Conservation (phyloP, 2,888 invertebrate species). For the Chrysolina haemoptera region DNA sequence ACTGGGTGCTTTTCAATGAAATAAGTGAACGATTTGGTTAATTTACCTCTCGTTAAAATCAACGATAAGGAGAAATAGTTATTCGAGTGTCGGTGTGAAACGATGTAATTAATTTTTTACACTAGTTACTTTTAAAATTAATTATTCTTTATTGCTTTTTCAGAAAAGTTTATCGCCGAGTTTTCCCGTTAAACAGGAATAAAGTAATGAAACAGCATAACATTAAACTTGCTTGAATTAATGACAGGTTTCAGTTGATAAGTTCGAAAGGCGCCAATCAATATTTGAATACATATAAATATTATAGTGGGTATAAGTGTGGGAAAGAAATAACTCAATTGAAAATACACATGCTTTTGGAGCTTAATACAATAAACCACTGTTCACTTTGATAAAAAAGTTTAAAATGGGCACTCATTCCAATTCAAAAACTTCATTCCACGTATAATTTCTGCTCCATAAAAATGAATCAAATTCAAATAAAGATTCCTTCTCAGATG, state of each 20-base stretch:
- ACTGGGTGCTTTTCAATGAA: slow-evolving; percentile 29
- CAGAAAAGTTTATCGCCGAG: slow-evolving; percentile 41
- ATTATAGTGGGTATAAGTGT: no score
- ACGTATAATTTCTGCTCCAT: background rate
- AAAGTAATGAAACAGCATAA: slow-evolving; percentile 36
- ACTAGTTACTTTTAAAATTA: slow-evolving; percentile 46
- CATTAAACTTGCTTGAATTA: slow-evolving; percentile 39
- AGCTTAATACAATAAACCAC: no score
- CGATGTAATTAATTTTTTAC: slow-evolving; percentile 48
- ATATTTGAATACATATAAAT: no score
- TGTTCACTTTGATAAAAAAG: no score
- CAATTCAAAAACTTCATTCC: slow-evolving; percentile 1
- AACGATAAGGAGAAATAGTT: slow-evolving; percentile 40
- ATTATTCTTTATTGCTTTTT: slow-evolving; percentile 46
- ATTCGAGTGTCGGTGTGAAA: slow-evolving; percentile 37
- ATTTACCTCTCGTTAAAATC: slow-evolving; percentile 39
- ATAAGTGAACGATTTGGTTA: slow-evolving; percentile 42
- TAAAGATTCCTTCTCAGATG: background rate
- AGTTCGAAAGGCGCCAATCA: no score
- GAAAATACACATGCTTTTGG: no score
- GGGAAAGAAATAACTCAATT: no score
- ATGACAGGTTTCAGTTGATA: background rate
- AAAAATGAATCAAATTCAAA: background rate
- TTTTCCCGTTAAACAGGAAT: slow-evolving; percentile 39
- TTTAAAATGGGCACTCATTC: background rate